Percentiles rank a stretch among this genome's conserved stretches.
These are phyloP conservation scores for Diphyllodes magnificus DNA, from an alignment of 2,113 vertebrate species.

Conservation along the genomic window DNA sequence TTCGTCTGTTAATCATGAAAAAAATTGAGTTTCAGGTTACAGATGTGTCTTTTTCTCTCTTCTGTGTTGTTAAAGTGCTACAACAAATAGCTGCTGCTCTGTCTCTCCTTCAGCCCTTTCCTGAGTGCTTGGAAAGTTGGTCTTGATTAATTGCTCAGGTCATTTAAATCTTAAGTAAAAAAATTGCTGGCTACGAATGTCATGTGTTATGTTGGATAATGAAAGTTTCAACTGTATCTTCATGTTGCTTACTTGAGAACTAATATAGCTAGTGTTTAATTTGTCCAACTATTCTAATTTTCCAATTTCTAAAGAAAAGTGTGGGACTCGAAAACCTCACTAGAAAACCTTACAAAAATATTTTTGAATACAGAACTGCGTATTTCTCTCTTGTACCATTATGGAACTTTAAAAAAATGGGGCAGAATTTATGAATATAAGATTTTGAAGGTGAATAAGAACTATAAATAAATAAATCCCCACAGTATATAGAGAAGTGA, in stretches of 20 bases:
- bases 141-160: neutral
- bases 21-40: neutral
- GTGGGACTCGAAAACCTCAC: neutral
- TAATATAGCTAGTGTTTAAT: neutral
- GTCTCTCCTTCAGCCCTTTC: neutral
- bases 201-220: neutral
- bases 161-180: neutral
- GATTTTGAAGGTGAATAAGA: neutral
- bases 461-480: neutral
- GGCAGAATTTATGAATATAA: neutral
- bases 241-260: neutral
- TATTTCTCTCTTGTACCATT: neutral
- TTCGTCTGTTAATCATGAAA: neutral
- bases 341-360: neutral
- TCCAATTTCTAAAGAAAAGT: neutral
- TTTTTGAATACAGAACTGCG: neutral
- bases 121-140: neutral
- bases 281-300: neutral
- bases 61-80: neutral
- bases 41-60: neutral
- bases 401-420: neutral
- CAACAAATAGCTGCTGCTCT: neutral
- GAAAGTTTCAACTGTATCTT: neutral
- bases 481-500: neutral
- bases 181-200: neutral